Evolutionary conservation across 2,888 invertebrate species (phyloP), one percentile per base, ranked within the genome.

Genomic region (Tipula confusa): DNA sequence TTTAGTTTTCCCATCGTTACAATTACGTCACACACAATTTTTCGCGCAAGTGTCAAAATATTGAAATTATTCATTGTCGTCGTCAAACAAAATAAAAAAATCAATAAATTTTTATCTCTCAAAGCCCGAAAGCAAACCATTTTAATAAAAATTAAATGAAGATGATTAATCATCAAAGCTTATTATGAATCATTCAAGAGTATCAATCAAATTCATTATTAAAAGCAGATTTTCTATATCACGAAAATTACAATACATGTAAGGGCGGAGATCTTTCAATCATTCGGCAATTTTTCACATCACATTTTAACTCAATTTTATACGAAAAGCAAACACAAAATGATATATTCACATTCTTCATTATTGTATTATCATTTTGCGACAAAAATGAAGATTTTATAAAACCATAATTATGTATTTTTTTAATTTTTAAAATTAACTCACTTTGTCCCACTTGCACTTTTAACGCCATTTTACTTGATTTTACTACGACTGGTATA

Each of bases 381-480:
- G 5, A 80, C 7, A 13, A 29, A 29, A 15, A 6, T 29, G n/a
- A 9, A 24, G 11, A 9, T 64, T 24, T 24, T 64, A 18, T 24
- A 64, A 64, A 64, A n/a, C n/a, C n/a, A n/a, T n/a, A n/a, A n/a
- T n/a, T n/a, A n/a, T 64, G 24, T 7, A 64, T 64, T 43, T 64
- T 9, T 64, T 24, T 64, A 0, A 9, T 9, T 9, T 64, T 24
- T 24, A 64, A 64, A 64, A 64, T 64, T 64, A 64, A 95, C 95
- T 95, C 91, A 96, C 96, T 96, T 91, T 94, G 95, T 86, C 96
- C 96, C 88, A 96, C 96, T 89, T 94, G 93, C 89, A 93, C 93
- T 92, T 96, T 96, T 88, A 96, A 92, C 91, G 96, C 95, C 96
- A 96, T 96, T 91, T 92, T 93, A 28, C 18, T 43, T 43, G 64